phyloP scores from a whole-genome alignment of 2,113 vertebrate species.

The Xiphophorus hellerii region DNA sequence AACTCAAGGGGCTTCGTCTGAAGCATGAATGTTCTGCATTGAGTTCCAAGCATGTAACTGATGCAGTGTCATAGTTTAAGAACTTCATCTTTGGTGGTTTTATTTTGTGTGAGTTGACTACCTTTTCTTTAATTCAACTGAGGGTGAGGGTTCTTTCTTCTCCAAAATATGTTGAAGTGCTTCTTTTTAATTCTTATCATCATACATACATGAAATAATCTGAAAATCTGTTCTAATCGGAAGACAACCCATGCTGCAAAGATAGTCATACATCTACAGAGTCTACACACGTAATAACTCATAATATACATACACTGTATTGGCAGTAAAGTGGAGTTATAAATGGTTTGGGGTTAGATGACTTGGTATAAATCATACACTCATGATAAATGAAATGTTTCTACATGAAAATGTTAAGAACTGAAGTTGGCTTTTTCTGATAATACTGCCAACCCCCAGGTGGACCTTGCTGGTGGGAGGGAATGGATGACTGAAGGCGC shows the following conservation, averaged over 20 bases:
- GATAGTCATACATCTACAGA: slow-evolving; percentile 44
- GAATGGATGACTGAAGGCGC: slow-evolving; percentile 81
- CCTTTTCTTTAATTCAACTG: background rate
- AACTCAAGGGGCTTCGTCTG: background rate
- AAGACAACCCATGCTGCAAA: slow-evolving; percentile 68
- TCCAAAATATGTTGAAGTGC: background rate
- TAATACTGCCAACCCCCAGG: slow-evolving; percentile 23
- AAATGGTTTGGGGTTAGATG: slow-evolving; percentile 30
- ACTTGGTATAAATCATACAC: slow-evolving; percentile 13
- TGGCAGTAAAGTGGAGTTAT: slow-evolving; percentile 43
- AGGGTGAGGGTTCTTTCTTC: background rate
- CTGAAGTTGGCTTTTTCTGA: slow-evolving; percentile 27
- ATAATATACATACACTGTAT: slow-evolving; percentile 21
- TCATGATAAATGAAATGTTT: slow-evolving; percentile 18
- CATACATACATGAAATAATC: slow-evolving; percentile 16
- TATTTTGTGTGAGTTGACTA: background rate
- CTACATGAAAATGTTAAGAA: slow-evolving; percentile 27
- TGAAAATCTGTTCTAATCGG: slow-evolving; percentile 40
- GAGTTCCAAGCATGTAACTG: background rate
- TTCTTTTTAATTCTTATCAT: background rate
- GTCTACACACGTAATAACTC: slow-evolving; percentile 25
- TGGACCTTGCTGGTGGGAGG: slow-evolving; percentile 75
- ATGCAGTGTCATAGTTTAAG: slow-evolving; percentile 11
- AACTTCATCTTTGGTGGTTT: slow-evolving; percentile 43
- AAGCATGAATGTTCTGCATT: slow-evolving; percentile 23